Evolutionary conservation across 1,140 invertebrate genomes (phyloP).

Genomic region (Ips nitidus): DNA sequence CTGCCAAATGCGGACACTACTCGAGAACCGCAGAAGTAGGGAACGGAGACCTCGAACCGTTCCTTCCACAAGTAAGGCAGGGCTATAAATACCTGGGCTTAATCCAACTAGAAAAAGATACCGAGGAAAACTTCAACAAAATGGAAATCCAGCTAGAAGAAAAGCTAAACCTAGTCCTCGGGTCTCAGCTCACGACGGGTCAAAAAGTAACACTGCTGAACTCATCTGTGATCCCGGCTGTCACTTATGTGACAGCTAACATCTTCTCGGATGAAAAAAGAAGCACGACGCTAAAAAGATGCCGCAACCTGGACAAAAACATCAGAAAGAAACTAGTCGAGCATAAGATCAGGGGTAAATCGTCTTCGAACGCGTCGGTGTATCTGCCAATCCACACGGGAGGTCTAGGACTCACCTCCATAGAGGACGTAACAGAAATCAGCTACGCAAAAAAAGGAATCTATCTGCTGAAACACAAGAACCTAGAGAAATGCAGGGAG

Average conservation of each 20-base stretch:
- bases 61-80: no score
- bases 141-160: no score
- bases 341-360: conserved; percentile 35
- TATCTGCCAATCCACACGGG: conserved; percentile 28
- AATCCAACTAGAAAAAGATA: no score
- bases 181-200: no score
- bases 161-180: no score
- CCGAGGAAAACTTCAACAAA: no score
- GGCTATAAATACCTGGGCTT: no score
- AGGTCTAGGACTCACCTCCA: conserved; percentile 28
- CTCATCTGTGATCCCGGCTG: not conserved
- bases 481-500: no score
- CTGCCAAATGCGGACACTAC: no score
- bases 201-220: not conserved
- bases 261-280: not conserved
- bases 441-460: conserved; percentile 20
- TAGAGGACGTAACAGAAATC: conserved; percentile 16
- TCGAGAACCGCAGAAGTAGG: no score
- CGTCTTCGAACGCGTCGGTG: conserved; percentile 28
- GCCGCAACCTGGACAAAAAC: conserved; percentile 28
- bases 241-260: not conserved
- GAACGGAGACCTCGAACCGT: no score
- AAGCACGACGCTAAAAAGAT: conserved; percentile 22
- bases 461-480: not conserved
- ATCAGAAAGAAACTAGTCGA: not conserved